These are phyloP conservation scores for Zoanthus sociatus DNA, from an alignment of 92 coral and sea anemone genomes.

Conservation along the genomic window DNA sequence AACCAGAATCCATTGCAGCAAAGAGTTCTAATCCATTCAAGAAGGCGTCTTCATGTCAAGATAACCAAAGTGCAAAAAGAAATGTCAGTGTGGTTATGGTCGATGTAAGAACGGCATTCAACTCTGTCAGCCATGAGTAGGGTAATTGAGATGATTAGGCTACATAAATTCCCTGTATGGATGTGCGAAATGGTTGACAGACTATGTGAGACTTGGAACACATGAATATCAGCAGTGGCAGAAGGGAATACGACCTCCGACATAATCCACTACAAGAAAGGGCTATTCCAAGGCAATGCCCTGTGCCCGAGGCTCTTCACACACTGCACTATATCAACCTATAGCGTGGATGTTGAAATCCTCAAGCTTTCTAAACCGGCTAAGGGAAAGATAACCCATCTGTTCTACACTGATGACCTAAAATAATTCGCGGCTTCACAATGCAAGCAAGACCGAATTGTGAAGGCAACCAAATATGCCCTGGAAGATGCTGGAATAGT, in stretches of 20 bases:
- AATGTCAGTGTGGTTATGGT: too few relatives aligned
- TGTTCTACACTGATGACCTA: background rate
- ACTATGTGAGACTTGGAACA: too few relatives aligned
- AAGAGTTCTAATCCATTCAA: background rate
- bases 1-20: background rate
- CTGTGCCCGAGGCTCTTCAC: background rate
- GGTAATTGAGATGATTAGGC: too few relatives aligned
- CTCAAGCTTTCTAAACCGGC: background rate
- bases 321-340: too few relatives aligned
- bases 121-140: too few relatives aligned
- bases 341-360: background rate
- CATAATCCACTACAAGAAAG: background rate
- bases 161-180: too few relatives aligned
- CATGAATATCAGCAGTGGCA: too few relatives aligned
- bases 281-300: background rate
- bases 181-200: too few relatives aligned
- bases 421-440: background rate
- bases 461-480: background rate
- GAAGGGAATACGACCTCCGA: background rate
- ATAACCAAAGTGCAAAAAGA: too few relatives aligned
- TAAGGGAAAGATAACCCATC: background rate
- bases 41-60: too few relatives aligned
- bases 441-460: background rate
- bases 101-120: too few relatives aligned
- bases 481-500: background rate